phyloP scores from a whole-genome alignment of 2,888 invertebrate genomes.

The Eulithis testata region DNA sequence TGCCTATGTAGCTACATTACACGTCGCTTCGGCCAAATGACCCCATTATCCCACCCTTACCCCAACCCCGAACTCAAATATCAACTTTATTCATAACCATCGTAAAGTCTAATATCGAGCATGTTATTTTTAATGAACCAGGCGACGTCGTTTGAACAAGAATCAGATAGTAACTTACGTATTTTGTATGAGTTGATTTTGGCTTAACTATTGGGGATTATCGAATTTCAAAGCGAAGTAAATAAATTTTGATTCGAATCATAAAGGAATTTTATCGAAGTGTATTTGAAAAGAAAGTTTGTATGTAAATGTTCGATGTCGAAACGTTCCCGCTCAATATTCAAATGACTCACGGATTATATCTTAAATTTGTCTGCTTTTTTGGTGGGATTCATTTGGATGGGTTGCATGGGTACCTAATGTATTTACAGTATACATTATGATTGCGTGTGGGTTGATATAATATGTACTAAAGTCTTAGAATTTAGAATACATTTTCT shows the following conservation, averaged over 20 bases:
- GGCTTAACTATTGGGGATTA: conserved; percentile 62
- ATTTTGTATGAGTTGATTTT: conserved; percentile 65
- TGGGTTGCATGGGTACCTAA: conserved; percentile 6
- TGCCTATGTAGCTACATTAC: conserved; percentile 54
- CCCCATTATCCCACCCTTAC: conserved; percentile 73
- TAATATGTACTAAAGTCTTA: neutral
- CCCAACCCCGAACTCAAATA: conserved; percentile 50
- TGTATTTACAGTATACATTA: neutral
- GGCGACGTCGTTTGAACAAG: conserved; percentile 61
- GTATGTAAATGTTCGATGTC: conserved; percentile 42
- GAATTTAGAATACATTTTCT: neutral
- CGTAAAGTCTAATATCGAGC: conserved; percentile 55
- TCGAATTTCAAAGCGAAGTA: conserved; percentile 56
- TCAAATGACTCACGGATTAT: conserved; percentile 43
- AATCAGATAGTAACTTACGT: conserved; percentile 70
- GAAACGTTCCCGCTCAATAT: conserved; percentile 41
- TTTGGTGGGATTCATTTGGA: conserved; percentile 14
- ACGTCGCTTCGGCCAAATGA: conserved; percentile 74
- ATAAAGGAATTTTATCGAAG: conserved; percentile 47
- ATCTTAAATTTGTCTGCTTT: conserved; percentile 30
- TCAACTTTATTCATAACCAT: conserved; percentile 53
- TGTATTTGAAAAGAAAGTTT: conserved; percentile 42
- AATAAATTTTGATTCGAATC: conserved; percentile 56
- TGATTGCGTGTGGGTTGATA: neutral
- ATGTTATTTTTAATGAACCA: conserved; percentile 57